These are phyloP conservation scores for Dermolepida albohirtum DNA, from an alignment of 2,888 invertebrate genomes.

Conservation along the genomic window DNA sequence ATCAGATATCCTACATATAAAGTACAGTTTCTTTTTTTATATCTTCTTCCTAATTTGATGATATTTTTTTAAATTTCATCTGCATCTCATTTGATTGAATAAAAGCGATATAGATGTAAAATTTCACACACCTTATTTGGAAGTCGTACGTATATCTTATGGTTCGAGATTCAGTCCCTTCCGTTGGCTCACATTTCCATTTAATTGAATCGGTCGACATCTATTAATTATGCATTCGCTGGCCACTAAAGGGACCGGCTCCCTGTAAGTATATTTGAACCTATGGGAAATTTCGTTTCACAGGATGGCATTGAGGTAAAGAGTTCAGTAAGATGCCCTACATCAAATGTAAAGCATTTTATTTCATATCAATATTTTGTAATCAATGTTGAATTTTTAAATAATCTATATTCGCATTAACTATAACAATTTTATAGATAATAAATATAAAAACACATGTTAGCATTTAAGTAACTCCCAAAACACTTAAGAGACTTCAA, in stretches of 20 bases:
- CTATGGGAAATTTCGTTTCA: slow-evolving; percentile 8
- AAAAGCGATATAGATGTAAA: not conserved
- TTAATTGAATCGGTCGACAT: slow-evolving; percentile 24
- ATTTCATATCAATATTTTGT: too few relatives aligned
- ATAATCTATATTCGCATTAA: too few relatives aligned
- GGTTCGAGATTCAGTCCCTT: not conserved
- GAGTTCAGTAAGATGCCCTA: too few relatives aligned
- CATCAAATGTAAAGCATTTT: too few relatives aligned
- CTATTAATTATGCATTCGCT: slow-evolving; percentile 16
- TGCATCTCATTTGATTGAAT: not conserved
- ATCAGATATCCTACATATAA: too few relatives aligned
- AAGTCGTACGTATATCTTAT: not conserved
- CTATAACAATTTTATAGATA: too few relatives aligned
- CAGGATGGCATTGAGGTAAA: not conserved
- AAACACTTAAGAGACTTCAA: too few relatives aligned
- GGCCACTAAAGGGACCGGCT: not conserved
- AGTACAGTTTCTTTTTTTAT: too few relatives aligned
- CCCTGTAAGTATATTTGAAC: slow-evolving; percentile 1
- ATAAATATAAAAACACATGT: too few relatives aligned
- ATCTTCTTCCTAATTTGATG: too few relatives aligned
- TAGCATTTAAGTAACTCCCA: too few relatives aligned
- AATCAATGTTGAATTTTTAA: too few relatives aligned
- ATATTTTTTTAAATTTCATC: not conserved
- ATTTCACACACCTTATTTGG: slow-evolving; percentile 24
- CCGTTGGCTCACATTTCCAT: slow-evolving; percentile 13